These are phyloP conservation scores for Phania funesta DNA, from an alignment of 2,888 invertebrate genomes.

Conservation along the genomic window DNA sequence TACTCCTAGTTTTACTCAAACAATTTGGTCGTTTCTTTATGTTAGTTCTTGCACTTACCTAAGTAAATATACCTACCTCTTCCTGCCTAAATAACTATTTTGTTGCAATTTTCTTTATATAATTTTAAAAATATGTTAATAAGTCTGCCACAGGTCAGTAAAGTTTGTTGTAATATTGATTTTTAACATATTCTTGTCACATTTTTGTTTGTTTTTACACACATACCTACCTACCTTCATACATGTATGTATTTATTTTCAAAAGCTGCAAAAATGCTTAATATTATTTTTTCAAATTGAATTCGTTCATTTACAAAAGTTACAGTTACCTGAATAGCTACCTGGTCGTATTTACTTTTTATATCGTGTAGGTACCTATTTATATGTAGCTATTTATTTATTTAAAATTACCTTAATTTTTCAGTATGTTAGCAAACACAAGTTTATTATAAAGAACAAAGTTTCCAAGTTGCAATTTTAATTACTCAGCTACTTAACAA, in stretches of 20 bases:
- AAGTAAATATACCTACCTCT: background rate
- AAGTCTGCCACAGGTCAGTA: slow-evolving; percentile 64
- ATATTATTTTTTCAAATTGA: background rate
- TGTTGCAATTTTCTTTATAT: slow-evolving; percentile 8
- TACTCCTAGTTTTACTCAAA: slow-evolving; percentile 15
- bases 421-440: too few species aligned
- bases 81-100: slow-evolving; percentile 1
- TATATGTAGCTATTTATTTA: background rate
- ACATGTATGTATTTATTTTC: background rate
- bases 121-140: slow-evolving; percentile 58
- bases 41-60: background rate
- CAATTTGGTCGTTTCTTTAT: slow-evolving; percentile 8
- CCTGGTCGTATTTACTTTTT: background rate
- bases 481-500: too few species aligned
- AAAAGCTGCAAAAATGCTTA: background rate
- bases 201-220: background rate
- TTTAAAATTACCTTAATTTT: background rate
- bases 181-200: slow-evolving; percentile 14
- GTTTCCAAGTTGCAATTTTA: too few species aligned
- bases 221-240: background rate
- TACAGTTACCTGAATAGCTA: background rate
- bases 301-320: slow-evolving; percentile 14
- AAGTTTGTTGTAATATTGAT: slow-evolving; percentile 58
- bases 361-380: too few species aligned
- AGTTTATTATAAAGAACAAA: too few species aligned